Conservation (phyloP, 2,113 vertebrate genomes). For the Salvelinus fontinalis region DNA sequence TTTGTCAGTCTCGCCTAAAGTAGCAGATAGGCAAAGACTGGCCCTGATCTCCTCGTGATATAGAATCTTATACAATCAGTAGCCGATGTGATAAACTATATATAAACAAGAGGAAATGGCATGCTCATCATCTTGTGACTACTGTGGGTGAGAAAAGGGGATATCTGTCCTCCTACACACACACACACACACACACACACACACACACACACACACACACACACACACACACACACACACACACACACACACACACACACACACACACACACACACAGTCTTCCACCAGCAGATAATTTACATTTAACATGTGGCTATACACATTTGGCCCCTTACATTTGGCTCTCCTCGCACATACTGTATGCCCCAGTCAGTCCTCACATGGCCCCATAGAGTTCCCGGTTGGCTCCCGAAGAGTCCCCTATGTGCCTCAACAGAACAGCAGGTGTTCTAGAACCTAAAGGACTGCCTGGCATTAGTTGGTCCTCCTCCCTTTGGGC, state of each 20-base stretch:
- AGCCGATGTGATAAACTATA: neutral
- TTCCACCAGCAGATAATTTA: neutral
- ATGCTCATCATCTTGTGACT: constrained; percentile 53
- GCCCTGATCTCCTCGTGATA: neutral
- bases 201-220: neutral
- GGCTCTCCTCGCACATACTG: constrained; percentile 37
- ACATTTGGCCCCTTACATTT: constrained; percentile 54
- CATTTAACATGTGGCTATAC: constrained; percentile 53
- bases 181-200: neutral
- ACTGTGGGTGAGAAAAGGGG: neutral
- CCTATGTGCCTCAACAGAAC: neutral
- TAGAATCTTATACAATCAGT: neutral
- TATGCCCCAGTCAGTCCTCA: constrained; percentile 35
- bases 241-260: neutral
- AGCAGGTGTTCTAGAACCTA: neutral
- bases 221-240: neutral
- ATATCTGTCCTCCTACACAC: neutral
- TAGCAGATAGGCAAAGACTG: too few species aligned
- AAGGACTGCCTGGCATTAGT: neutral
- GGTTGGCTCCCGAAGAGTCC: neutral
- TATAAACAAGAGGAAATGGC: constrained; percentile 26
- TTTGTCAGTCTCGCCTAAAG: too few species aligned
- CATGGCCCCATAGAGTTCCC: constrained; percentile 20
- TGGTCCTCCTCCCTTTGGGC: neutral
- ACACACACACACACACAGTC: neutral